Percentiles rank a stretch among this genome's conserved stretches.
Evolutionary conservation across 2,888 invertebrate species (phyloP).

Genomic region (Cylindroiulus punctatus): DNA sequence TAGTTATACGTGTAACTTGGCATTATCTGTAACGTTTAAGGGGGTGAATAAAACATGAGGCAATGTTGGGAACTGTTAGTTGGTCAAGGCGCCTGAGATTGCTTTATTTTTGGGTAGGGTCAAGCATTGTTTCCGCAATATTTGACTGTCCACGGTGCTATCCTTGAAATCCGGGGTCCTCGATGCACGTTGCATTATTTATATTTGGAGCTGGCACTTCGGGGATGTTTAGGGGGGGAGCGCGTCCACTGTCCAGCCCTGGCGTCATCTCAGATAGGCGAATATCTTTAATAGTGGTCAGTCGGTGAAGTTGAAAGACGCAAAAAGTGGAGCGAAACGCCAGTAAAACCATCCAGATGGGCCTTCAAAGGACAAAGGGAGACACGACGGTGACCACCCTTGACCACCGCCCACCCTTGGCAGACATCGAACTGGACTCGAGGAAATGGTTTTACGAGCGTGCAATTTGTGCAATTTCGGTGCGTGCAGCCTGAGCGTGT

Average conservation of each 20-base stretch:
- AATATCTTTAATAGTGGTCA: background rate
- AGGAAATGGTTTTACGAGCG: constrained; percentile 51
- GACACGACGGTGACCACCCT: background rate
- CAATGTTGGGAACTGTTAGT: too few relatives aligned
- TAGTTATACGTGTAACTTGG: too few relatives aligned
- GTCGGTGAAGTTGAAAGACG: constrained; percentile 50
- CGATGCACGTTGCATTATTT: background rate
- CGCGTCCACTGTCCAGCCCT: background rate
- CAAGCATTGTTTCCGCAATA: too few relatives aligned
- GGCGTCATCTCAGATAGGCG: background rate
- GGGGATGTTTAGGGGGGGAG: background rate
- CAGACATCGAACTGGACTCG: constrained; percentile 12
- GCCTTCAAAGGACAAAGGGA: background rate
- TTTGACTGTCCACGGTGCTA: too few relatives aligned
- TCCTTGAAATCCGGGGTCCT: background rate
- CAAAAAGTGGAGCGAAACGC: constrained; percentile 30
- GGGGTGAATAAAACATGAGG: too few relatives aligned
- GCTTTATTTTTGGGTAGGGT: too few relatives aligned
- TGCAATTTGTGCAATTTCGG: constrained; percentile 46
- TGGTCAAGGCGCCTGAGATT: too few relatives aligned
- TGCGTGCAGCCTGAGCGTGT: background rate
- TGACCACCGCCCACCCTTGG: background rate
- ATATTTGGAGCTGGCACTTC: background rate
- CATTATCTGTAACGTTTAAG: too few relatives aligned
- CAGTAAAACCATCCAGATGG: constrained; percentile 20